These are phyloP conservation scores for Phaenicophaeus curvirostris DNA, from an alignment of 2,797 vertebrate species.

Conservation along the genomic window DNA sequence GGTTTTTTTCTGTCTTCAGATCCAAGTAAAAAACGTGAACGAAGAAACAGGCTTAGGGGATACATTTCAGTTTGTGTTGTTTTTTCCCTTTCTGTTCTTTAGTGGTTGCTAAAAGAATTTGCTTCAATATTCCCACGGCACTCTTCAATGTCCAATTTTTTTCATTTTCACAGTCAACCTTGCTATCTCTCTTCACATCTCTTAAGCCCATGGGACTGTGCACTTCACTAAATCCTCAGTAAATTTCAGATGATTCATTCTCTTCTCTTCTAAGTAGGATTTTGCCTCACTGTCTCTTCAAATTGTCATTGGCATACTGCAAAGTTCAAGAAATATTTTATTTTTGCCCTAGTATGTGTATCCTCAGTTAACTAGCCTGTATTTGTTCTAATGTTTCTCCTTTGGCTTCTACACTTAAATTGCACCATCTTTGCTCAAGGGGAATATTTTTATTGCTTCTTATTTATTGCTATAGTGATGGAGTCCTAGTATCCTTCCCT, in stretches of 20 bases:
- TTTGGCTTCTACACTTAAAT: background rate
- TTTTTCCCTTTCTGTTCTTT: background rate
- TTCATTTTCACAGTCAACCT: slow-evolving; percentile 27
- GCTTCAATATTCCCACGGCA: background rate
- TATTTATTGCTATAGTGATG: background rate
- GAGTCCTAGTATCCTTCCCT: background rate
- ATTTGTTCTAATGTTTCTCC: background rate
- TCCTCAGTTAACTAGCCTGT: background rate
- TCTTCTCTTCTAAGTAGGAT: background rate
- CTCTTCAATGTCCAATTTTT: background rate
- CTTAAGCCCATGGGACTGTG: background rate
- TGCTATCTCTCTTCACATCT: slow-evolving; percentile 3
- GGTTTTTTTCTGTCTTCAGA: background rate
- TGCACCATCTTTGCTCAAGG: background rate
- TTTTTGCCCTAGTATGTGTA: background rate
- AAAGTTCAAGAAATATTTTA: background rate
- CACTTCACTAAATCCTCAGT: background rate
- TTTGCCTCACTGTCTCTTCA: slow-evolving; percentile 13
- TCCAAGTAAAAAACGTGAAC: background rate
- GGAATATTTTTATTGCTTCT: background rate
- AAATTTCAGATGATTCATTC: slow-evolving; percentile 28
- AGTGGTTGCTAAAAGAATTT: slow-evolving; percentile 11
- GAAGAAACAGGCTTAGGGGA: background rate
- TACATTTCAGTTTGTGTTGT: background rate
- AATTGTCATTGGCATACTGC: background rate